Evolutionary conservation across 1,140 invertebrate species (phyloP).

Genomic region (Pseudomyrmex cubaensis): DNA sequence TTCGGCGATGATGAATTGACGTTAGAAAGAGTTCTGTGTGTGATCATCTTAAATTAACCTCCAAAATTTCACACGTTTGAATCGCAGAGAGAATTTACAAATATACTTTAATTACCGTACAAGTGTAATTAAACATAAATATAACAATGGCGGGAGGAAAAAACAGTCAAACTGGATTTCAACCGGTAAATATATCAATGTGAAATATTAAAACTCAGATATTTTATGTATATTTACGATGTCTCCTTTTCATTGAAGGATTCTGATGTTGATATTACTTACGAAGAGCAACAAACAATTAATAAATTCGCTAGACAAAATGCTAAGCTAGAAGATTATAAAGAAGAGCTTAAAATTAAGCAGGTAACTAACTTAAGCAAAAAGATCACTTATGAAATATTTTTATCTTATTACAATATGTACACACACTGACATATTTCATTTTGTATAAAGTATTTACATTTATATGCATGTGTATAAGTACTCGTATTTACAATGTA

Average conservation of each 20-base stretch:
- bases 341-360: constrained; percentile 95
- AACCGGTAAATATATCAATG: constrained; percentile 75
- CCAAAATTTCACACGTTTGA: no score
- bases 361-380: constrained; percentile 83
- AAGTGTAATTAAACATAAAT: no score
- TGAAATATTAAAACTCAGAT: constrained; percentile 31
- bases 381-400: constrained; percentile 7
- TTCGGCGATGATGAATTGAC: no score
- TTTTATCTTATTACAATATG: background rate
- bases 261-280: constrained; percentile 96
- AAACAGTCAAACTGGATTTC: constrained; percentile 78
- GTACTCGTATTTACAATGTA: constrained; percentile 15
- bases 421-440: background rate
- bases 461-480: background rate
- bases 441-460: no score
- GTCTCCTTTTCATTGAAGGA: constrained; percentile 86
- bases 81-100: no score
- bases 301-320: constrained; percentile 98
- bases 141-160: constrained; percentile 78
- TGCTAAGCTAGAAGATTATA: constrained; percentile 95
- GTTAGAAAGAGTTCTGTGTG: no score
- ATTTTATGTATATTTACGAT: constrained; percentile 39
- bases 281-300: constrained; percentile 98
- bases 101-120: no score
- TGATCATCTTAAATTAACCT: no score